A percentile compares a stretch with the other conserved stretches of the same genome.
Conservation (phyloP, 2,888 invertebrate species). For the Quadroppia sp. region DNA sequence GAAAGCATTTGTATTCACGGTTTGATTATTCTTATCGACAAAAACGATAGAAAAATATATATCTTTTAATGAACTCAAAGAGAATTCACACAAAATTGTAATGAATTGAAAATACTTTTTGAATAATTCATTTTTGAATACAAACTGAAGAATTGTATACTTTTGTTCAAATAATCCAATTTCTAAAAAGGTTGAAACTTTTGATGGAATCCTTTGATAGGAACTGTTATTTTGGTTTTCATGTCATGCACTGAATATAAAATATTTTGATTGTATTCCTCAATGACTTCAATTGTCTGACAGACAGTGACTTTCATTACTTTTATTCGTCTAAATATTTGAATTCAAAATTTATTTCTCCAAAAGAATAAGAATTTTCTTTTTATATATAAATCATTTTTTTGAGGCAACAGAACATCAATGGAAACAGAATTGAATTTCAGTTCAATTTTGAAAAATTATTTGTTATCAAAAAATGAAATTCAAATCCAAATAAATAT, state of each 20-base stretch:
- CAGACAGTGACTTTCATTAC: neutral
- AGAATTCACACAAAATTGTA: neutral
- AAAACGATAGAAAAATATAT: too few relatives aligned
- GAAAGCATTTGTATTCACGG: too few relatives aligned
- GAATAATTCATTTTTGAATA: conserved; percentile 5
- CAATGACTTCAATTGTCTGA: neutral
- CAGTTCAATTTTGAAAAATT: neutral
- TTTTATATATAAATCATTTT: neutral
- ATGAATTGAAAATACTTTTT: neutral
- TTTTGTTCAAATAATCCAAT: neutral
- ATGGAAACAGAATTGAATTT: neutral
- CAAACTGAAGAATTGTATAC: neutral
- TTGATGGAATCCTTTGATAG: neutral
- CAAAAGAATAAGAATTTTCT: neutral
- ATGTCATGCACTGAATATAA: conserved; percentile 29
- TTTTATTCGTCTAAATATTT: neutral
- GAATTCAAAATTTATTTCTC: neutral
- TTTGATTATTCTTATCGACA: too few relatives aligned
- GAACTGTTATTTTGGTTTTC: neutral
- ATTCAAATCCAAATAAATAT: neutral
- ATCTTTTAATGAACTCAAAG: too few relatives aligned
- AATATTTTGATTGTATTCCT: conserved; percentile 14
- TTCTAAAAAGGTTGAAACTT: neutral
- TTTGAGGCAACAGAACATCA: neutral
- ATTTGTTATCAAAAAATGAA: too few relatives aligned